These are phyloP conservation scores for Bombus affinis DNA, from an alignment of 1,140 invertebrate genomes.

Conservation along the genomic window DNA sequence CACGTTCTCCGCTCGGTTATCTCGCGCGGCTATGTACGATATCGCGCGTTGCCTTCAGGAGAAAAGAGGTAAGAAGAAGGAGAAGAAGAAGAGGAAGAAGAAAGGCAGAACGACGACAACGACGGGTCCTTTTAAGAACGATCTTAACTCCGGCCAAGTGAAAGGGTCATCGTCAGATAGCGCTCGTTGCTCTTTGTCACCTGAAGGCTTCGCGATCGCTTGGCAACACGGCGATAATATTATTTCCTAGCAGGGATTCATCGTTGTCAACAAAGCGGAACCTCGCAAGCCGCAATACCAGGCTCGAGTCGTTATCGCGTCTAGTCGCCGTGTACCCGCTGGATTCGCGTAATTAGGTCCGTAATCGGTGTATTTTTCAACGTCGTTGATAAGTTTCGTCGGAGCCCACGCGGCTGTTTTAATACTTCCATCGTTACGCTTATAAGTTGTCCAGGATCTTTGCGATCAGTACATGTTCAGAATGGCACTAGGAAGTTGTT, in stretches of 20 bases:
- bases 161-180: slow-evolving; percentile 53
- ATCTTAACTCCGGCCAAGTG: slow-evolving; percentile 42
- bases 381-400: slow-evolving; percentile 35
- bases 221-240: slow-evolving; percentile 40
- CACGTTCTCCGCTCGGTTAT: slow-evolving; percentile 42
- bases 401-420: neutral
- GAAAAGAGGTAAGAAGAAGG: neutral
- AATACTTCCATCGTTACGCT: neutral
- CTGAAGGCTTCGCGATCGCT: slow-evolving; percentile 25
- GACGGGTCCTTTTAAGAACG: slow-evolving; percentile 32
- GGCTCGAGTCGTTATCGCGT: slow-evolving; percentile 19
- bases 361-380: slow-evolving; percentile 52
- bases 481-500: neutral
- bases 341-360: slow-evolving; percentile 41
- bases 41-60: slow-evolving; percentile 16
- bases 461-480: no score
- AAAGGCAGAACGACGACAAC: neutral
- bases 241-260: slow-evolving; percentile 27
- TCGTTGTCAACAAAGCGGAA: slow-evolving; percentile 55
- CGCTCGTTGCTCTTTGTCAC: slow-evolving; percentile 41
- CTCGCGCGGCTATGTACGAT: slow-evolving; percentile 34
- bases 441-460: no score
- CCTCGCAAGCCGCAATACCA: slow-evolving; percentile 3
- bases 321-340: slow-evolving; percentile 16
- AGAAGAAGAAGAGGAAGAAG: neutral